Percentiles rank a stretch among this genome's conserved stretches.
phyloP scores from a whole-genome alignment of 2,888 invertebrate genomes.

The Melanophora roralis region DNA sequence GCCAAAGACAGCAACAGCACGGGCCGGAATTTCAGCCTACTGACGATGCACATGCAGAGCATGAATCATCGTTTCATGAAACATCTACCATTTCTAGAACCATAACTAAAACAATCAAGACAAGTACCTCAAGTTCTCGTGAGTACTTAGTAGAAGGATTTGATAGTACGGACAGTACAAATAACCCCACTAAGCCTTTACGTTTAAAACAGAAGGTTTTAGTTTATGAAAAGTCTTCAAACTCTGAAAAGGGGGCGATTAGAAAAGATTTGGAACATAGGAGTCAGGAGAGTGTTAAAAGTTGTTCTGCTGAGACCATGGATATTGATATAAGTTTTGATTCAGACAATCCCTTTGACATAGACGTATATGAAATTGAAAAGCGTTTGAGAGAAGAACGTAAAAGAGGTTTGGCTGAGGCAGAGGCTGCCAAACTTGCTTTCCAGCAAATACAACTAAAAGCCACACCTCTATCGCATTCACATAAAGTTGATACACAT shows the following conservation, averaged over 20 bases:
- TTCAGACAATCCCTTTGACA: constrained; percentile 73
- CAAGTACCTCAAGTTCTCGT: constrained; percentile 58
- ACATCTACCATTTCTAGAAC: constrained; percentile 70
- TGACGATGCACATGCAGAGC: background rate
- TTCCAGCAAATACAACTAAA: constrained; percentile 81
- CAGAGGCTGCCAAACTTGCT: constrained; percentile 75
- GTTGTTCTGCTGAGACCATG: constrained; percentile 63
- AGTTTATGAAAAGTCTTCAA: constrained; percentile 89
- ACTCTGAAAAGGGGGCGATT: constrained; percentile 75
- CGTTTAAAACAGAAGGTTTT: constrained; percentile 85
- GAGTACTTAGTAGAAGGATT: constrained; percentile 64
- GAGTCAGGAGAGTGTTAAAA: constrained; percentile 65
- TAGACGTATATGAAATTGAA: constrained; percentile 81
- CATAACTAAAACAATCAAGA: constrained; percentile 70
- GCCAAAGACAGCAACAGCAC: constrained; percentile 38
- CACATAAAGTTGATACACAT: constrained; percentile 76
- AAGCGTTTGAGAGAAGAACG: constrained; percentile 79
- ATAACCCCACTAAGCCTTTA: constrained; percentile 69
- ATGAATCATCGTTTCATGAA: constrained; percentile 42
- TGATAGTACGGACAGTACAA: constrained; percentile 61
- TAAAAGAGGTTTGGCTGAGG: constrained; percentile 78
- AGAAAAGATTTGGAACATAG: constrained; percentile 69
- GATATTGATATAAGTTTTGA: constrained; percentile 56
- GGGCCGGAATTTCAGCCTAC: constrained; percentile 23
- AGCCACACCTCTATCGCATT: constrained; percentile 79